These are phyloP conservation scores for Metopia argyrocephala DNA, from an alignment of 2,888 invertebrate genomes.

Conservation along the genomic window DNA sequence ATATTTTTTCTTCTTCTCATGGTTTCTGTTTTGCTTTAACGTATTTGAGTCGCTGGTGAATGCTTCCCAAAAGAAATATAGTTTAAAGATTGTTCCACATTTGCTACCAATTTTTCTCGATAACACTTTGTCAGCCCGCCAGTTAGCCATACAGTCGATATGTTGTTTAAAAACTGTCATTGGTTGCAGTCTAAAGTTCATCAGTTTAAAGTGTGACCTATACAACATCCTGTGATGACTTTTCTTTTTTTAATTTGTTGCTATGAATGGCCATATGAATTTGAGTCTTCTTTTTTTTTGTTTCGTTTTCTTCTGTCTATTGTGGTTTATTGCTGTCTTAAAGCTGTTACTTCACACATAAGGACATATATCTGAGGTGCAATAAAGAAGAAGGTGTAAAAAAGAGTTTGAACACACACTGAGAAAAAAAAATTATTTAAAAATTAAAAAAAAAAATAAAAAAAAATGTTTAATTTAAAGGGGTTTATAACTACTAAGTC, in stretches of 20 bases:
- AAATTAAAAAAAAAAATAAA: too few relatives aligned
- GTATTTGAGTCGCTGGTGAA: background rate
- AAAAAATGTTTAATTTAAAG: too few relatives aligned
- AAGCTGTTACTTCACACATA: conserved; percentile 51
- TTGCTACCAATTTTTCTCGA: conserved; percentile 59
- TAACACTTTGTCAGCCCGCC: conserved; percentile 56
- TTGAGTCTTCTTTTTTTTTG: background rate
- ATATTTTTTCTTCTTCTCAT: background rate
- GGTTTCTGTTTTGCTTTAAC: background rate
- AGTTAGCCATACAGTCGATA: background rate
- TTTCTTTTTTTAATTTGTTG: conserved; percentile 39
- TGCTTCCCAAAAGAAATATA: conserved; percentile 50
- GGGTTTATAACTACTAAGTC: too few relatives aligned
- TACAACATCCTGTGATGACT: conserved; percentile 51
- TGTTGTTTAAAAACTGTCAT: conserved; percentile 17
- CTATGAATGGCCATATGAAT: background rate
- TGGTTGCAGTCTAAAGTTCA: conserved; percentile 60
- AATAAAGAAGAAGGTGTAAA: background rate
- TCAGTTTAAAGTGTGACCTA: conserved; percentile 63
- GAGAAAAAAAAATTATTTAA: too few relatives aligned
- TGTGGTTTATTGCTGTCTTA: conserved; percentile 58
- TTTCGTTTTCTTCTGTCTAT: conserved; percentile 36
- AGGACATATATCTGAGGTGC: background rate
- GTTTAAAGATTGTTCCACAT: conserved; percentile 53
- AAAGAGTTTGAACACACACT: conserved; percentile 19